These are phyloP conservation scores for Isichthys henryi DNA, from an alignment of 2,113 vertebrate genomes.

Conservation along the genomic window DNA sequence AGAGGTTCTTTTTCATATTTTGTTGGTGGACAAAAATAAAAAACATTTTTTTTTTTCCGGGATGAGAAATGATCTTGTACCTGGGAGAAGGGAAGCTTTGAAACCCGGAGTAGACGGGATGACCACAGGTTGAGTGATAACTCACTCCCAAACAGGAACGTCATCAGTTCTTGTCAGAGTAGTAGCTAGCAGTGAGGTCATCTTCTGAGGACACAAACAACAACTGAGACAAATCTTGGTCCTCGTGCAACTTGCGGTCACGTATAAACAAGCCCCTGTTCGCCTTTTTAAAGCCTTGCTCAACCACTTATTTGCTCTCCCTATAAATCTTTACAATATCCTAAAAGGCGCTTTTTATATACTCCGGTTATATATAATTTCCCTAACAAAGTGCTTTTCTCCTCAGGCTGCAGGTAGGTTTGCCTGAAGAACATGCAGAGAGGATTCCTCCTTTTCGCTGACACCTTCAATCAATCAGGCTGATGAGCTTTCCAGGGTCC, in stretches of 20 bases:
- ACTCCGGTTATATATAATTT: not conserved
- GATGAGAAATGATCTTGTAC: not conserved
- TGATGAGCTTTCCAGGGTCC: slow-evolving; percentile 1
- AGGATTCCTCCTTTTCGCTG: not conserved
- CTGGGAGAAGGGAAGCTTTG: not conserved
- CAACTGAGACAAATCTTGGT: not conserved
- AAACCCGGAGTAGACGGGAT: not conserved
- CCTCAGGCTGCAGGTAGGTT: not conserved
- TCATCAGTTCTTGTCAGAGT: not conserved
- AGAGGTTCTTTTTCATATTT: not conserved
- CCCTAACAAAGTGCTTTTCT: not conserved
- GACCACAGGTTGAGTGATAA: not conserved
- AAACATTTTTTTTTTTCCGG: not conserved
- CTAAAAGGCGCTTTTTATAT: not conserved
- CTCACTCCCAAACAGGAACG: not conserved
- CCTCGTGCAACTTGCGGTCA: not conserved
- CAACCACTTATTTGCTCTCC: not conserved
- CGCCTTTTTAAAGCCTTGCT: not conserved
- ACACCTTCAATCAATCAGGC: not conserved
- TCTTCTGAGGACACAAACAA: not conserved
- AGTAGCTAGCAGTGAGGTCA: not conserved
- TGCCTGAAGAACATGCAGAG: not conserved
- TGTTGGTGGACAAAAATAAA: not conserved
- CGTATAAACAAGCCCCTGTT: not conserved
- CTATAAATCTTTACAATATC: not conserved